Conservation (phyloP, 2,113 vertebrate genomes). For the Ailuropoda melanoleuca region DNA sequence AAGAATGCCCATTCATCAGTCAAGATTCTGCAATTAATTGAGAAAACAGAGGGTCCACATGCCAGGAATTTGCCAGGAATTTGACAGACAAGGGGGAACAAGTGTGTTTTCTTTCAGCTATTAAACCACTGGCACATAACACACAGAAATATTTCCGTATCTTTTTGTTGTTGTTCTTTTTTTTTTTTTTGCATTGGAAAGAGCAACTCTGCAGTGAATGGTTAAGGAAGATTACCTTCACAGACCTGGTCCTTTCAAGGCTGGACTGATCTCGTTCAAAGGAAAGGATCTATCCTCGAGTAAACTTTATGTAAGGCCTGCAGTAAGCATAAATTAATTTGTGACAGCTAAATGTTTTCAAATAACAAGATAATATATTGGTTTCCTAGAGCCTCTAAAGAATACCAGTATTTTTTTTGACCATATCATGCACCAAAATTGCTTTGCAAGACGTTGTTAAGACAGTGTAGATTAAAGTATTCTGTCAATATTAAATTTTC, state of each 20-base stretch:
- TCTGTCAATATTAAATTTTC: not conserved
- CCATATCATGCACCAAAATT: not conserved
- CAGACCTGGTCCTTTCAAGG: not conserved
- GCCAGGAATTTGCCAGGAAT: constrained; percentile 60
- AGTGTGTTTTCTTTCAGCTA: constrained; percentile 14
- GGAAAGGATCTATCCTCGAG: not conserved
- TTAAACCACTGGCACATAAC: not conserved
- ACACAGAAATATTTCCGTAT: not conserved
- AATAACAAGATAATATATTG: not conserved
- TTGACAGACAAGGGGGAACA: constrained; percentile 53
- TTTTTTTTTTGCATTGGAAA: not conserved
- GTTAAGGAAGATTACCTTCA: not conserved
- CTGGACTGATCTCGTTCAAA: not conserved
- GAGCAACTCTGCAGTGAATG: not conserved
- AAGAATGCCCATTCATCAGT: constrained; percentile 69
- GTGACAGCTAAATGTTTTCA: not conserved
- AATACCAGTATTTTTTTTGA: not conserved
- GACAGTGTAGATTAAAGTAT: not conserved
- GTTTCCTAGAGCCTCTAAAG: not conserved
- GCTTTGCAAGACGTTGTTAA: not conserved
- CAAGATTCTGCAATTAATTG: constrained; percentile 51
- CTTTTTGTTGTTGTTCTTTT: not conserved
- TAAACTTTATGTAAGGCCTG: not conserved
- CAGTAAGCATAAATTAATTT: constrained; percentile 9
- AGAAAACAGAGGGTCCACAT: not conserved